Conservation (phyloP, 2,797 vertebrate genomes). For the Chelonia mydas region DNA sequence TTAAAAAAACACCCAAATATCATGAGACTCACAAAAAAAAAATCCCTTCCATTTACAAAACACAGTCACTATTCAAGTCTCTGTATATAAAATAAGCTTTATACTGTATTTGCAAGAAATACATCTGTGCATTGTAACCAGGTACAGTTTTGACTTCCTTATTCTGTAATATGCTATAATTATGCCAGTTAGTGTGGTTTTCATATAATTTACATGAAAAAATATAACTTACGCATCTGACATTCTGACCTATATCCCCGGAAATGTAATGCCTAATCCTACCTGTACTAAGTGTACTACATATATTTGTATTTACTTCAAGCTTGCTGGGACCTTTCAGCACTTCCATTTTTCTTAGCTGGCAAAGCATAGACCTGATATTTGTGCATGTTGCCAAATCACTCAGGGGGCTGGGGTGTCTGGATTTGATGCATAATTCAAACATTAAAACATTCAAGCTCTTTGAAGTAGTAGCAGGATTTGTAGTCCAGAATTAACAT, state of each 20-base stretch:
- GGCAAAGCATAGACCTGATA: constrained; percentile 58
- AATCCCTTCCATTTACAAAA: neutral
- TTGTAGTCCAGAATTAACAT: constrained; percentile 57
- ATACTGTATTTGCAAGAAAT: neutral
- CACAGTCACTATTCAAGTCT: neutral
- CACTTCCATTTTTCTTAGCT: constrained; percentile 37
- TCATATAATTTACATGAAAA: constrained; percentile 11
- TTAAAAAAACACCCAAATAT: constrained; percentile 12
- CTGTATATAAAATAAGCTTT: neutral
- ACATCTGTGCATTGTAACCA: neutral
- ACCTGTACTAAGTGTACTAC: constrained; percentile 4
- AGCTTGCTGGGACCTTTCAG: constrained; percentile 40
- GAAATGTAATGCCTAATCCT: neutral
- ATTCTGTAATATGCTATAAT: neutral
- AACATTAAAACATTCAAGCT: constrained; percentile 34
- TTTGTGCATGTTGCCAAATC: constrained; percentile 61
- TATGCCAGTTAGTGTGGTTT: constrained; percentile 28
- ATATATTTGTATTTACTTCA: constrained; percentile 32
- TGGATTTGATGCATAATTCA: constrained; percentile 44
- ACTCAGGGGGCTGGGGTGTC: neutral
- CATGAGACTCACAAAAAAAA: neutral
- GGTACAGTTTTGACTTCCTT: neutral
- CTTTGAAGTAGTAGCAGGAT: constrained; percentile 40
- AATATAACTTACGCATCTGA: constrained; percentile 16
- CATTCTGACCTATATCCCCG: neutral